Conservation (phyloP, 2,888 invertebrate species). For the Drosophila incognita region DNA sequence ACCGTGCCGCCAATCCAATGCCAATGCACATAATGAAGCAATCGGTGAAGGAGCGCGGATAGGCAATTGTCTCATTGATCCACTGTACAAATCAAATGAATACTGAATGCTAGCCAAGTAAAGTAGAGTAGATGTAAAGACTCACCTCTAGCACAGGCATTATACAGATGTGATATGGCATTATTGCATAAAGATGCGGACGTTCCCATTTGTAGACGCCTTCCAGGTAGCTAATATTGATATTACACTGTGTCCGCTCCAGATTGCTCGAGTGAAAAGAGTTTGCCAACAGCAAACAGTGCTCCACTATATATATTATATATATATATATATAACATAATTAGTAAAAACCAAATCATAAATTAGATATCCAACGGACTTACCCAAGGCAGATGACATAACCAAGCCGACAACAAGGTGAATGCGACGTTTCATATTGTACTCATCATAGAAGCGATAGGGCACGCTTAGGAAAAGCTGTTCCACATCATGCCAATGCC, state of each 20-base stretch:
- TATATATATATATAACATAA: constrained; percentile 22
- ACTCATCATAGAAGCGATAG: constrained; percentile 80
- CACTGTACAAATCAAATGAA: constrained; percentile 63
- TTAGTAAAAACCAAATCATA: background rate
- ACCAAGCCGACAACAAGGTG: constrained; percentile 66
- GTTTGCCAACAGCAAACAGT: constrained; percentile 70
- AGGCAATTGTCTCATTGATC: constrained; percentile 86
- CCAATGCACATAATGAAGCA: constrained; percentile 89
- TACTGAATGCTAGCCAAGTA: background rate
- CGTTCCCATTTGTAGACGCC: constrained; percentile 79
- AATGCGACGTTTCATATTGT: constrained; percentile 76
- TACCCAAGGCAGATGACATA: constrained; percentile 77
- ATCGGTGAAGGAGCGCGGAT: constrained; percentile 90
- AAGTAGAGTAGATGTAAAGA: background rate
- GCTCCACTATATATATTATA: constrained; percentile 73
- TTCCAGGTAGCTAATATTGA: constrained; percentile 76
- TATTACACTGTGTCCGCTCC: constrained; percentile 78
- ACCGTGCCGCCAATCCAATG: constrained; percentile 88
- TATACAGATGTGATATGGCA: constrained; percentile 73
- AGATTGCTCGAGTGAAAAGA: constrained; percentile 72
- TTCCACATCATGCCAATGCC: constrained; percentile 80
- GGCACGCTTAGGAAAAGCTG: constrained; percentile 81
- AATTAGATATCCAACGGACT: constrained; percentile 14
- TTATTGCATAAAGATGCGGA: constrained; percentile 69
- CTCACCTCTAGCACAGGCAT: constrained; percentile 80